Evolutionary conservation across 2,797 vertebrate species (phyloP).

Genomic region (Triplophysa yarkandensis): DNA sequence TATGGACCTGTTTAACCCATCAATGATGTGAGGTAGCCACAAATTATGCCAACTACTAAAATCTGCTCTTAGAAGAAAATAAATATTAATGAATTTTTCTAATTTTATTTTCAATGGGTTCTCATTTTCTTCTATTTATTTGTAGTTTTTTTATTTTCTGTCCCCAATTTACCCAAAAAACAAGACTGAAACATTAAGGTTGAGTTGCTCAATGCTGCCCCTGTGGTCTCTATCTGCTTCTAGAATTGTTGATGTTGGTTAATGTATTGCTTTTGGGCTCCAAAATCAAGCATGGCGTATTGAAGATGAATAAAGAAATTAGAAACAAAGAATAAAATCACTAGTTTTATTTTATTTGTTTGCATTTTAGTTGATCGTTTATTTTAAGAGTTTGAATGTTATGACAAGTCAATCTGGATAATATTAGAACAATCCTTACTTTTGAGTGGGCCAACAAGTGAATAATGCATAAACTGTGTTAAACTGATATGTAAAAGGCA

Average conservation of each 20-base stretch:
- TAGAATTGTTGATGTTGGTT: neutral
- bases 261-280: neutral
- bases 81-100: neutral
- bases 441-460: neutral
- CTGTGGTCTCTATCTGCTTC: conserved; percentile 1
- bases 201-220: conserved; percentile 4
- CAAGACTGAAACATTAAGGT: neutral
- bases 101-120: neutral
- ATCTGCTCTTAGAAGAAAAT: neutral
- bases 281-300: neutral
- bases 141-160: no score
- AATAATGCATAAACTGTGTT: neutral
- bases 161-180: no score
- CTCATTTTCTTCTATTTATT: neutral
- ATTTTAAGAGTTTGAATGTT: neutral
- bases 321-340: neutral
- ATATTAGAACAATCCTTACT: neutral
- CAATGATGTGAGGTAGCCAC: conserved; percentile 6
- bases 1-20: conserved; percentile 28
- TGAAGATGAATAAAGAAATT: neutral
- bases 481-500: no score
- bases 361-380: neutral
- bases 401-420: neutral
- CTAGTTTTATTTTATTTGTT: neutral
- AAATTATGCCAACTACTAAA: conserved; percentile 25